A percentile compares a stretch with the other conserved stretches of the same genome.
phyloP scores from a whole-genome alignment of 2,113 vertebrate genomes.

The Fregata magnificens region DNA sequence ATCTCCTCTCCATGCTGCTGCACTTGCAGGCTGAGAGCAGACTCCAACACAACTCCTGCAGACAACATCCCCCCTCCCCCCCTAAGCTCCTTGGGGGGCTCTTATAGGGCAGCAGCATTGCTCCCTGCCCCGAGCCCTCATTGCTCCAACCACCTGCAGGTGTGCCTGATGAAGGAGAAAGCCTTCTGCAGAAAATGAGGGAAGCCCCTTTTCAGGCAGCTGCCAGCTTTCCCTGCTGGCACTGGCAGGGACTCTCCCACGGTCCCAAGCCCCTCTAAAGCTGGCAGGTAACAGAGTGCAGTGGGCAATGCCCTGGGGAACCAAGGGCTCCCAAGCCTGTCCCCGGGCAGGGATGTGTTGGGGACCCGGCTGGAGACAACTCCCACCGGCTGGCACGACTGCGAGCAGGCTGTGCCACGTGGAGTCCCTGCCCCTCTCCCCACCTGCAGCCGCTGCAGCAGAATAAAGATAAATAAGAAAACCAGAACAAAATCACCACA shows the following conservation, averaged over 20 bases:
- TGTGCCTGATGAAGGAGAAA: not conserved
- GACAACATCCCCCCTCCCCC: fast-evolving
- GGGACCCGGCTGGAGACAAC: not conserved
- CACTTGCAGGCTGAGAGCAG: fast-evolving
- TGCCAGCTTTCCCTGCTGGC: not conserved
- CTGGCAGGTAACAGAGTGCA: not conserved
- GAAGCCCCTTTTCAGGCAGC: not conserved
- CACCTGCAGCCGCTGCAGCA: not conserved
- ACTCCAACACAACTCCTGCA: fast-evolving
- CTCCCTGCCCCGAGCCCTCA: fast-evolving
- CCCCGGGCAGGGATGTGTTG: not conserved
- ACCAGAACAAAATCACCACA: not conserved
- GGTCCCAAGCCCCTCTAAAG: not conserved
- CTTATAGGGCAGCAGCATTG: not conserved
- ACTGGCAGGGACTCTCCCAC: not conserved
- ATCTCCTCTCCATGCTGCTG: not conserved
- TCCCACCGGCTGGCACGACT: fast-evolving
- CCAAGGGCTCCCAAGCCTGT: not conserved
- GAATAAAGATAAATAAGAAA: not conserved
- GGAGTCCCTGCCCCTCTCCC: not conserved
- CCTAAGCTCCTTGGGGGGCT: not conserved
- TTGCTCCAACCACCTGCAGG: not conserved
- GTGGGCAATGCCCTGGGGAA: fast-evolving
- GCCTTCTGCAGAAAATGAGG: not conserved
- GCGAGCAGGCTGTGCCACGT: fast-evolving